Evolutionary conservation across 2,113 vertebrate species (phyloP).

Genomic region (Grammomys dolichurus): DNA sequence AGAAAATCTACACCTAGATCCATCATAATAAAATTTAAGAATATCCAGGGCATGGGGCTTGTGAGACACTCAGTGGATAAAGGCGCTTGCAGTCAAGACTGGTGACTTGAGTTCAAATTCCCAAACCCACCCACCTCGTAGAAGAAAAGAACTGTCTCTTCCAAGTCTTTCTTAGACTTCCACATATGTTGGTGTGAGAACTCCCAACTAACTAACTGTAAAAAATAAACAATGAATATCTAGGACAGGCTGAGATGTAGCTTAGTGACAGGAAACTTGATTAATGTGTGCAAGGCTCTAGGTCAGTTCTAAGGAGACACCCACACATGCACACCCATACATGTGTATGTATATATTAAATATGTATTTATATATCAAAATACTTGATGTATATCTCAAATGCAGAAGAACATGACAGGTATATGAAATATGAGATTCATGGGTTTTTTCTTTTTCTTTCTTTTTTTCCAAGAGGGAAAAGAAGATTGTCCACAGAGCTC

Average conservation of each 20-base stretch:
- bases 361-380: background rate
- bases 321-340: background rate
- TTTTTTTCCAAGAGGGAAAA: background rate
- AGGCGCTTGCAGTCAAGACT: background rate
- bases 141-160: background rate
- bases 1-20: background rate
- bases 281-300: background rate
- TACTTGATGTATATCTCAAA: background rate
- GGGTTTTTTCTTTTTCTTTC: background rate
- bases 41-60: background rate
- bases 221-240: background rate
- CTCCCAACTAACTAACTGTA: too few species aligned
- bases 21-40: conserved; percentile 10
- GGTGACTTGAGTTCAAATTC: background rate
- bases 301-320: background rate
- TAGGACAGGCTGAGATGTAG: background rate
- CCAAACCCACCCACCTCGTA: background rate
- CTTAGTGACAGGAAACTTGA: background rate
- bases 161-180: background rate
- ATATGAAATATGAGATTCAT: background rate
- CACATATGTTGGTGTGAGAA: background rate
- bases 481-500: background rate
- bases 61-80: background rate
- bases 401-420: background rate
- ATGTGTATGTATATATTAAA: background rate